Evolutionary conservation across 2,113 vertebrate genomes (phyloP).

Genomic region (Proterorhinus semilunaris): DNA sequence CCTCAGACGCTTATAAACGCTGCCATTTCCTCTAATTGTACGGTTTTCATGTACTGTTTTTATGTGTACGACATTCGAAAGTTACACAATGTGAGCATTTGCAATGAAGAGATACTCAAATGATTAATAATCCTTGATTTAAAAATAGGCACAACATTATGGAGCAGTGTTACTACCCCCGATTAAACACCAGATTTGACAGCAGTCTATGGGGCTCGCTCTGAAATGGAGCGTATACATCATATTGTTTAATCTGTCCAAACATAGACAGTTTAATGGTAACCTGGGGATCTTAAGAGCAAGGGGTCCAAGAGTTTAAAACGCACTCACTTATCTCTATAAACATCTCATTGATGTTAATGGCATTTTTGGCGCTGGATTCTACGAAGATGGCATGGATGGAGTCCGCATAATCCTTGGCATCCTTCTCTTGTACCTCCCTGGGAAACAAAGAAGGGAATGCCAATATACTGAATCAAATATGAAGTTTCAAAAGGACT

Average conservation of each 20-base stretch:
- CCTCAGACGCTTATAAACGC: no score
- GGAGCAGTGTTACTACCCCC: no score
- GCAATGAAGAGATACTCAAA: no score
- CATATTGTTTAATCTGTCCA: conserved; percentile 17
- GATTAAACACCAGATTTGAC: no score
- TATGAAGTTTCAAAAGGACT: neutral
- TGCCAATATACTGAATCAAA: conserved; percentile 17
- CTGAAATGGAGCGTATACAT: conserved; percentile 9
- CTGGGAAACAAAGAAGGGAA: conserved; percentile 70
- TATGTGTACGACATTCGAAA: no score
- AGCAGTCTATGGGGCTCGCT: neutral
- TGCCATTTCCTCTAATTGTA: no score
- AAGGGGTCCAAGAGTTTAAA: conserved; percentile 14
- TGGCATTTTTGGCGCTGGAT: conserved; percentile 96
- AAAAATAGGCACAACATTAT: no score
- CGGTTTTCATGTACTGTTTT: no score
- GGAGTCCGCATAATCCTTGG: conserved; percentile 97
- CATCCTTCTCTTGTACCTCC: conserved; percentile 95
- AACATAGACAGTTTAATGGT: conserved; percentile 1
- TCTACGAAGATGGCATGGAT: conserved; percentile 98
- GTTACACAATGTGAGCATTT: no score
- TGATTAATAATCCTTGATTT: no score
- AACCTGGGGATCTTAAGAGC: neutral
- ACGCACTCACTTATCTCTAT: conserved; percentile 97
- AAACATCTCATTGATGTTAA: conserved; percentile 99